These are phyloP conservation scores for Archocentrus centrarchus DNA, from an alignment of 2,113 vertebrate genomes.

Conservation along the genomic window DNA sequence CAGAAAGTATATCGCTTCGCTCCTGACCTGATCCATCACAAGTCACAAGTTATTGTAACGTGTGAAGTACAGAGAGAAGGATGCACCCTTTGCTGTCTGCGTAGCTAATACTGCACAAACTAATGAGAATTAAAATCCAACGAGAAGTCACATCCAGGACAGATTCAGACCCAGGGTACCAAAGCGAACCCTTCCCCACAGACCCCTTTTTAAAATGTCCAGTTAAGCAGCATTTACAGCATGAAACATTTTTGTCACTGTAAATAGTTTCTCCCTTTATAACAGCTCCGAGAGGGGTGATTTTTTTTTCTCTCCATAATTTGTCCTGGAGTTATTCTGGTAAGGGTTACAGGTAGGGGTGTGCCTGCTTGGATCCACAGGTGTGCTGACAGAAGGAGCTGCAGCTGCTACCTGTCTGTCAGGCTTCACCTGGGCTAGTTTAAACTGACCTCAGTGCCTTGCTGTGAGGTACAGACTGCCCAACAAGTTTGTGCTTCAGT, in stretches of 20 bases:
- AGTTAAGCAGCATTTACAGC: background rate
- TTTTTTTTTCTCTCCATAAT: background rate
- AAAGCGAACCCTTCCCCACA: background rate
- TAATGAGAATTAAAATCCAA: too few species aligned
- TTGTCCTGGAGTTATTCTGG: background rate
- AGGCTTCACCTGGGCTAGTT: background rate
- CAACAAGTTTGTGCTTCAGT: background rate
- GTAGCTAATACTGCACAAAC: too few species aligned
- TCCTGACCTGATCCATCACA: background rate
- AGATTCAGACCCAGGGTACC: background rate
- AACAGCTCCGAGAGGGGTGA: too few species aligned
- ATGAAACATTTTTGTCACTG: background rate
- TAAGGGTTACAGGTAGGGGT: background rate
- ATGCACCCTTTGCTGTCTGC: background rate
- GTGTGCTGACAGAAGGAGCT: background rate
- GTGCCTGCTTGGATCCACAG: background rate
- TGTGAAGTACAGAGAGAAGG: background rate
- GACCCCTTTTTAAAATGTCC: background rate
- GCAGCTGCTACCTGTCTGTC: too few species aligned
- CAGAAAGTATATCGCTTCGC: too few species aligned
- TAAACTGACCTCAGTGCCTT: background rate
- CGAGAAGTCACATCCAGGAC: rapidly evolving
- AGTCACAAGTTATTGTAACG: background rate
- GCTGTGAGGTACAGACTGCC: rapidly evolving
- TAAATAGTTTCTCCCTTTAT: background rate